Evolutionary conservation across 2,113 vertebrate species (phyloP), one percentile per base, ranked within the genome.

Genomic region (Micronycteris hirsuta): DNA sequence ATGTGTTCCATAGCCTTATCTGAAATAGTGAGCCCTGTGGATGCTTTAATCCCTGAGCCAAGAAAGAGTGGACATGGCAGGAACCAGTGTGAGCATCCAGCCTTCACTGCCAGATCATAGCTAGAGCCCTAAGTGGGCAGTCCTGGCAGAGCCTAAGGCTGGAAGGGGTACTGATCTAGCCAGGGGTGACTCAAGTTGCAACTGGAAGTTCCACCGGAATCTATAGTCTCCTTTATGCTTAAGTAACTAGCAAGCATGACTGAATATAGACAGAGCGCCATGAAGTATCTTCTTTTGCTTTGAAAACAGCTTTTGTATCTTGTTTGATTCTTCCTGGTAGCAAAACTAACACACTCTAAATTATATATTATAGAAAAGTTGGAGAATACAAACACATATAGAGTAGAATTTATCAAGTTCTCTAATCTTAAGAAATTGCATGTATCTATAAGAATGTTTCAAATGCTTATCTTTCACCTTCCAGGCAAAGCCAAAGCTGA

Each of bases 401-500:
- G 12, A 61, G 17, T 58, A 70, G 47, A 54, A 73, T 63, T 9
- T 45, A 26, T 49, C 13, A 81, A 76, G 36, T 52, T 84, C 20
- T 94, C 80, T 54, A 16, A 68, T 68, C 20, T 58, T 65, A 49
- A 76, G 54, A 89, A 93, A 73, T 41, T 80, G 45, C 3, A 1
- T 78, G 63, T 80, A 43, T 84, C 33, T 76, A 2, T 91, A 86
- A 81, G 49, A 45, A 12, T 81, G 26, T 94, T 67, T 85, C 22
- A 83, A 0, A 86, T 56, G 33, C 19, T 83, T 86, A 20, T 96
- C 86, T 77, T 81, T 78, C 16, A n/a, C 68, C n/a, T 96, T 96
- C 0, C 97, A 99, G 99, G 99, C 99, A 56, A 99, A 99, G 97
- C 99, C 99, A 41, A 99, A 99, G 97, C 98, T 99, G 91, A 99